Evolutionary conservation across 2,113 vertebrate genomes (phyloP), one percentile per base, ranked within the genome.

Genomic region (Taurulus bubalis): DNA sequence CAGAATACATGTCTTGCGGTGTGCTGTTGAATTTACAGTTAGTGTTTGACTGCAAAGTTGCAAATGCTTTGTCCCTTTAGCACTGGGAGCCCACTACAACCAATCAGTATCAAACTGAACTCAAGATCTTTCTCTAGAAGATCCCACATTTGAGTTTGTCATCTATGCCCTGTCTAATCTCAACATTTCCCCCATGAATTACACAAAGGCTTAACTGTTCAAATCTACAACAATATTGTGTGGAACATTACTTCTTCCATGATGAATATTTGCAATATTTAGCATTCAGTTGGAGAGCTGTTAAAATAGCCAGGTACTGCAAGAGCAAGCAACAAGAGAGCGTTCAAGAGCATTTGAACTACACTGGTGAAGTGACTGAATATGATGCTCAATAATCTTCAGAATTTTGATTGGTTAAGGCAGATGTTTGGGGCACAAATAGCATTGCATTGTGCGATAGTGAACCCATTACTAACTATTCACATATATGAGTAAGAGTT

Each of bases 291-390:
- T 66, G 51, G 70, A 83, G 73, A 77, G 71, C 68, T 66, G 72
- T 77, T 79, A 66, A 69, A 88, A 79, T 71, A 71, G 77, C 53
- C 56, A 64, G 18, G 71, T 66, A 32, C 75, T 73, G 28, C 8
- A 8, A n/a, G 30, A 80, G 56, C 62, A 71, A 67, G 67, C 58
- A 67, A 51, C 56, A 63, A 60, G 69, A 83, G 49, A 70, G 77
- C 0, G 1, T 67, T 90, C 55, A 66, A 87, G 75, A 83, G 84
- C 71, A 20, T 80, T 84, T 85, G n/a, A 77, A 28, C 68, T 77
- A 62, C 80, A 79, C 42, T 15, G 6, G 42, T 72, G 55, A 69
- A 83, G 80, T 77, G 80, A 72, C 28, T 77, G 66, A 80, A 85
- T 55, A 51, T 73, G 56, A 71, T 62, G 64, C 82, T 79, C 60